phyloP scores from a whole-genome alignment of 1,140 invertebrate genomes.

The Platyura marginata region DNA sequence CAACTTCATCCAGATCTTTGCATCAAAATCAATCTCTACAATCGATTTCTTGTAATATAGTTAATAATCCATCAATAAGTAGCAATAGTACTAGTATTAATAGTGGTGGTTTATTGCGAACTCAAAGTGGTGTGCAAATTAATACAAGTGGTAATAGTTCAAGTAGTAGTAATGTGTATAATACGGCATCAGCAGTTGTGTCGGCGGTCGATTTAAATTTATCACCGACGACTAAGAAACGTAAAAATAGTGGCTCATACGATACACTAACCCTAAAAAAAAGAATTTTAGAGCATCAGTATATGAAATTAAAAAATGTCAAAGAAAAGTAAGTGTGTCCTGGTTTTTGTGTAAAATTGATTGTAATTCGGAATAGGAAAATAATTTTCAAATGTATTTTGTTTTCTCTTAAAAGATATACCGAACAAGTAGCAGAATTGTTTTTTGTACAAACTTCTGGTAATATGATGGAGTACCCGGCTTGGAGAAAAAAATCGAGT shows the following conservation, averaged over 20 bases:
- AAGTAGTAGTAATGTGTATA: background rate
- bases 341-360: no score
- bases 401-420: slow-evolving; percentile 31
- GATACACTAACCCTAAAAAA: slow-evolving; percentile 14
- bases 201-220: slow-evolving; percentile 11
- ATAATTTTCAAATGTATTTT: slow-evolving; percentile 1
- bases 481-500: slow-evolving; percentile 61
- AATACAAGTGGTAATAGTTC: slow-evolving; percentile 4
- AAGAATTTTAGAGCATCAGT: slow-evolving; percentile 21
- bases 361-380: background rate
- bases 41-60: background rate
- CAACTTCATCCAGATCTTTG: background rate
- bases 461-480: slow-evolving; percentile 70
- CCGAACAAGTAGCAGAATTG: slow-evolving; percentile 62
- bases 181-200: slow-evolving; percentile 8
- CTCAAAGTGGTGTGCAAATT: background rate
- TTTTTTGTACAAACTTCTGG: slow-evolving; percentile 71
- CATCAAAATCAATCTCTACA: background rate
- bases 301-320: slow-evolving; percentile 20
- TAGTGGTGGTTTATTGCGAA: background rate
- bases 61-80: background rate
- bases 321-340: slow-evolving; percentile 18
- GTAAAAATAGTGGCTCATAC: background rate
- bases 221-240: slow-evolving; percentile 7
- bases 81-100: background rate